These are phyloP conservation scores for Scomber scombrus DNA, from an alignment of 2,113 vertebrate genomes.

Conservation along the genomic window DNA sequence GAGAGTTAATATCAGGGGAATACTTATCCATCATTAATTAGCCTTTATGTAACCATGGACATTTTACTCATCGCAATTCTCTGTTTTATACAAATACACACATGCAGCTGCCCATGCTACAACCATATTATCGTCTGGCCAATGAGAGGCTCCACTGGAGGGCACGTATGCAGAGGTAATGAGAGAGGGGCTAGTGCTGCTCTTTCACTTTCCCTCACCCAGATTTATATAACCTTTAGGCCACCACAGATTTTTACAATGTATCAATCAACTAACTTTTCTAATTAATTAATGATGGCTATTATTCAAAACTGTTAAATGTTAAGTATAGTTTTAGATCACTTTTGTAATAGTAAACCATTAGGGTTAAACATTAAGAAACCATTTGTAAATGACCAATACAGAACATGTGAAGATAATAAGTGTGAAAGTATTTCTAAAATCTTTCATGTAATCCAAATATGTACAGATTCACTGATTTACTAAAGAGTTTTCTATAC, in stretches of 20 bases:
- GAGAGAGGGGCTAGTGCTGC: not conserved
- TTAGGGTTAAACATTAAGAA: too few relatives aligned
- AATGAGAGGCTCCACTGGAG: not conserved
- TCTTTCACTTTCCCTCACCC: not conserved
- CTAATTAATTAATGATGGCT: not conserved
- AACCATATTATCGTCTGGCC: too few relatives aligned
- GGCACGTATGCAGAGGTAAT: not conserved
- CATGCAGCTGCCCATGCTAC: too few relatives aligned
- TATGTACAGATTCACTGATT: too few relatives aligned
- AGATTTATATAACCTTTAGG: not conserved
- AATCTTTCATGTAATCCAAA: not conserved
- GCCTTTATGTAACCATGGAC: not conserved
- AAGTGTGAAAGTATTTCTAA: not conserved
- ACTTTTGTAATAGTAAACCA: too few relatives aligned
- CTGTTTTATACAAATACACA: too few relatives aligned
- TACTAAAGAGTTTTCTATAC: too few relatives aligned
- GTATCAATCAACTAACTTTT: not conserved
- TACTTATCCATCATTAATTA: not conserved
- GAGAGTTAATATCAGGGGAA: too few relatives aligned
- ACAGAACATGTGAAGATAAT: not conserved
- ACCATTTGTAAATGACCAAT: too few relatives aligned
- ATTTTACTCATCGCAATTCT: too few relatives aligned
- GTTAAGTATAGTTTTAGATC: not conserved
- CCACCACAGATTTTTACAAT: not conserved
- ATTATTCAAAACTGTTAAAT: not conserved